Evolutionary conservation across 2,888 invertebrate genomes (phyloP).

Genomic region (Drosophila nr. medialis): DNA sequence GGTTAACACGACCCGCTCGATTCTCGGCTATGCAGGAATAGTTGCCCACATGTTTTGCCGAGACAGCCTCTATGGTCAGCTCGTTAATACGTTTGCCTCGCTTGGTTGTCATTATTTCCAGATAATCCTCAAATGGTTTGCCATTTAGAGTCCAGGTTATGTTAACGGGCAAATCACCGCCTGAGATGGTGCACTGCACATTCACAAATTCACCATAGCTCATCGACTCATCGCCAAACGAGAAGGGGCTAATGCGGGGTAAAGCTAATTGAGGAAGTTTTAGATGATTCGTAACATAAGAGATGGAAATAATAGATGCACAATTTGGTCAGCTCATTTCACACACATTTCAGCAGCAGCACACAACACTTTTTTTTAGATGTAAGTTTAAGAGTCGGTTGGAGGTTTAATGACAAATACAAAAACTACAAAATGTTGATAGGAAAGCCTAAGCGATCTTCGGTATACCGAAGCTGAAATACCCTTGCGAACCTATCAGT

Average conservation of each 20-base stretch:
- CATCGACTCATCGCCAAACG: slow-evolving; percentile 90
- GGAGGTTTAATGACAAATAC: slow-evolving; percentile 7
- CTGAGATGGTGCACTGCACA: slow-evolving; percentile 85
- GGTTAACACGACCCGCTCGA: slow-evolving; percentile 89
- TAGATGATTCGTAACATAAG: neutral
- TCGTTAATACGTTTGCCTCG: slow-evolving; percentile 86
- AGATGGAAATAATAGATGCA: neutral
- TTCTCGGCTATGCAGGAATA: slow-evolving; percentile 92
- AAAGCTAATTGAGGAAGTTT: slow-evolving; percentile 86
- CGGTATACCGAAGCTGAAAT: slow-evolving; percentile 62
- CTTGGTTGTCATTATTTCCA: slow-evolving; percentile 82
- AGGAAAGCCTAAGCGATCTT: slow-evolving; percentile 65
- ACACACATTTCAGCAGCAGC: slow-evolving; percentile 44
- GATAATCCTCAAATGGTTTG: slow-evolving; percentile 83
- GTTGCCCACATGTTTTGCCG: slow-evolving; percentile 90
- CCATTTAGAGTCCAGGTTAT: slow-evolving; percentile 87
- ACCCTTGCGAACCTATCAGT: neutral
- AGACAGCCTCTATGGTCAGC: slow-evolving; percentile 89
- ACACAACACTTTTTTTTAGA: slow-evolving; percentile 32
- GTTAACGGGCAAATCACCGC: slow-evolving; percentile 87
- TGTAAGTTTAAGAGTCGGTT: neutral
- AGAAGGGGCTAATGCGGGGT: slow-evolving; percentile 91
- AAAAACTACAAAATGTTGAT: slow-evolving; percentile 19
- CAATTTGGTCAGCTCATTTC: slow-evolving; percentile 5
- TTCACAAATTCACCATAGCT: slow-evolving; percentile 88